Conservation (phyloP, 2,113 vertebrate species). For the Neodon shergylaensis region DNA sequence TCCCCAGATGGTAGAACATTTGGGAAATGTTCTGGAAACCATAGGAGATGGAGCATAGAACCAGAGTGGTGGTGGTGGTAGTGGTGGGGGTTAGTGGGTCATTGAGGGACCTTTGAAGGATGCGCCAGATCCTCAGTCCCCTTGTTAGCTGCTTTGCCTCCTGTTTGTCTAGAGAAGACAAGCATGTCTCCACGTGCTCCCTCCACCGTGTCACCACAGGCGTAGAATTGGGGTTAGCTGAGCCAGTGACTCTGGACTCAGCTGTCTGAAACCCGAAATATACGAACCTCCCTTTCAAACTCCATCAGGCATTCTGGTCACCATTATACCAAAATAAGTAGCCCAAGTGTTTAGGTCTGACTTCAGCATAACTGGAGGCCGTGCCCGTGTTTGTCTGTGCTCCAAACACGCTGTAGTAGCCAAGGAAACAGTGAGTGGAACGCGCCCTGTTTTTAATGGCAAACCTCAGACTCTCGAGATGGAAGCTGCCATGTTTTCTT, state of each 20-base stretch:
- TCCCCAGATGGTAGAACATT: neutral
- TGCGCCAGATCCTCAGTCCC: neutral
- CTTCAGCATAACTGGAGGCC: neutral
- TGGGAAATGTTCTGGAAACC: neutral
- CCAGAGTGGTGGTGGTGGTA: neutral
- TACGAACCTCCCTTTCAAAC: neutral
- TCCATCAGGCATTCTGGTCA: neutral
- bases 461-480: neutral
- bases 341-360: neutral
- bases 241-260: neutral
- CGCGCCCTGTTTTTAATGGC: fast-evolving
- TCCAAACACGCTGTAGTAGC: neutral
- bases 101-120: neutral
- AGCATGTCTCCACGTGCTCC: neutral
- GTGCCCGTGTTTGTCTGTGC: neutral
- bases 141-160: neutral
- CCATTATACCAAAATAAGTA: neutral
- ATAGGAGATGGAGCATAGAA: neutral
- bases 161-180: neutral
- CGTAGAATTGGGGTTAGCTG: neutral
- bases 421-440: neutral
- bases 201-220: neutral
- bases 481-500: neutral
- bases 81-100: too few relatives aligned
- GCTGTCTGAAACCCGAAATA: neutral